Evolutionary conservation across 2,888 invertebrate species (phyloP).

Genomic region (Habroteleia sp.): DNA sequence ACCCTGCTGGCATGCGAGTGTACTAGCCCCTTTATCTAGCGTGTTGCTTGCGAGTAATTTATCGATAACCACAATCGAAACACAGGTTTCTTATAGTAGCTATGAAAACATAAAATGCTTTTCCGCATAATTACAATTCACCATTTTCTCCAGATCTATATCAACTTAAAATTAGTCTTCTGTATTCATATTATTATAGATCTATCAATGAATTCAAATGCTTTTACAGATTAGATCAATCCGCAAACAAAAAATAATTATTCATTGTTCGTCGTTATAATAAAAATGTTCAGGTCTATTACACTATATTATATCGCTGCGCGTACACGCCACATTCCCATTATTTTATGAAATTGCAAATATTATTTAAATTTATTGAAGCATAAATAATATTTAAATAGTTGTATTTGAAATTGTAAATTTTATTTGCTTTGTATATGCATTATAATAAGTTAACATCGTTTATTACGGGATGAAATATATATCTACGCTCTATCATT

Average conservation of each 20-base stretch:
- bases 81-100: constrained; percentile 32
- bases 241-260: not conserved
- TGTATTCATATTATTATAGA: constrained; percentile 20
- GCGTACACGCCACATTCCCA: no score
- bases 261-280: no score
- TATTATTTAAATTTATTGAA: no score
- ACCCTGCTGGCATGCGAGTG: constrained; percentile 75
- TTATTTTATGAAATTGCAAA: no score
- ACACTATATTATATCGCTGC: no score
- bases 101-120: constrained; percentile 41
- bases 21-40: constrained; percentile 69
- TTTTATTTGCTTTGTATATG: not conserved
- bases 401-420: no score
- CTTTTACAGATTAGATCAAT: not conserved
- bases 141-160: constrained; percentile 32
- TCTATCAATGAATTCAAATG: not conserved
- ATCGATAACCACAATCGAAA: constrained; percentile 51
- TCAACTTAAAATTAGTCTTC: constrained; percentile 20
- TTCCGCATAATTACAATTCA: constrained; percentile 46
- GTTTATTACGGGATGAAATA: constrained; percentile 4
- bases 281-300: no score
- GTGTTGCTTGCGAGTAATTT: constrained; percentile 60
- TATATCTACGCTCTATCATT: constrained; percentile 13
- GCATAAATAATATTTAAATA: no score
- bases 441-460: constrained; percentile 11